Evolutionary conservation across 2,888 invertebrate species (phyloP).

Genomic region (Smittia sp.): DNA sequence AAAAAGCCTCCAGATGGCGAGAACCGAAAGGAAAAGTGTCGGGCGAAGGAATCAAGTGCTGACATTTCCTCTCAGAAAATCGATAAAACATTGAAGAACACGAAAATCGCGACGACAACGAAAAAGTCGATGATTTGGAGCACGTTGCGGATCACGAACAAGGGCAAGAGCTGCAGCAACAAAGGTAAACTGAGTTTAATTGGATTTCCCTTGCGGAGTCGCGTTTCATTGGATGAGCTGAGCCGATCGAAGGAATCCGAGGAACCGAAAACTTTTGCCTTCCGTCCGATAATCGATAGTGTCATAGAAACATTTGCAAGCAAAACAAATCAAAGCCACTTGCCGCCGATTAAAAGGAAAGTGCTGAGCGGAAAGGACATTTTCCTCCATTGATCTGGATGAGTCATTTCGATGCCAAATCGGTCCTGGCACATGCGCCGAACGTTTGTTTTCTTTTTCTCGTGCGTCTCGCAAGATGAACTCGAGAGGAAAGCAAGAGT

Average conservation of each 20-base stretch:
- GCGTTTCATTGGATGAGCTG: no score
- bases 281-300: not conserved
- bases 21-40: conserved; percentile 22
- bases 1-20: not conserved
- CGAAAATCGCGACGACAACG: conserved; percentile 24
- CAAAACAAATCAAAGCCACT: not conserved
- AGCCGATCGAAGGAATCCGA: no score
- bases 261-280: no score
- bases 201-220: not conserved
- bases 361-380: not conserved
- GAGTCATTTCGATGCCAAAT: not conserved
- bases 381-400: not conserved
- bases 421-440: not conserved
- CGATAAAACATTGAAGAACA: conserved; percentile 35
- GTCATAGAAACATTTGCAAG: not conserved
- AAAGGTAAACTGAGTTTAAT: conserved; percentile 29
- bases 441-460: not conserved
- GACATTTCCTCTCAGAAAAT: conserved; percentile 24
- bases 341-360: not conserved
- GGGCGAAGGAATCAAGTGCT: not conserved
- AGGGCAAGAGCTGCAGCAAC: conserved; percentile 9
- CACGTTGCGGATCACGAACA: conserved; percentile 31
- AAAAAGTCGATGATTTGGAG: conserved; percentile 35
- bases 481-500: not conserved
- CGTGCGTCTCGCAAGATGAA: not conserved